A percentile compares a stretch with the other conserved stretches of the same genome.
Evolutionary conservation across 2,113 vertebrate species (phyloP).

Genomic region (Riparia riparia): DNA sequence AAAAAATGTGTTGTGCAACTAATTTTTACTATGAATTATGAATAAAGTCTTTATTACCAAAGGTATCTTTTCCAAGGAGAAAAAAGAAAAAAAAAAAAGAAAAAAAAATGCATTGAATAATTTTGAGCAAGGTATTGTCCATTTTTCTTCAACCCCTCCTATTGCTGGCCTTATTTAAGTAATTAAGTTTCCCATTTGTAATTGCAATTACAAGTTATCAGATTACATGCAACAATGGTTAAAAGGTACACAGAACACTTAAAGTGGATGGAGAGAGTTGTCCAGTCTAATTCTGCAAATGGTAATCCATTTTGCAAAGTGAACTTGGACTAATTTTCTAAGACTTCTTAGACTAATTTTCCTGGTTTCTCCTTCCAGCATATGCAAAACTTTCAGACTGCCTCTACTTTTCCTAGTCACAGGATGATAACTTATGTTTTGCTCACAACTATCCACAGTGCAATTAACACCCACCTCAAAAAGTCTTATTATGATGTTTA

Average conservation of each 20-base stretch:
- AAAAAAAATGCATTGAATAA: not conserved
- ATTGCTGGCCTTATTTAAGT: not conserved
- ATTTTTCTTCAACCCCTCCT: not conserved
- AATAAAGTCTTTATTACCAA: not conserved
- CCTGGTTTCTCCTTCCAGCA: not conserved
- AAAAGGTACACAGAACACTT: not conserved
- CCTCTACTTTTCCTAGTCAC: not conserved
- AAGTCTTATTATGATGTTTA: not conserved
- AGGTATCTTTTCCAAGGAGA: accelerated
- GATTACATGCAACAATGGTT: not conserved
- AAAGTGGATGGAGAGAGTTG: not conserved
- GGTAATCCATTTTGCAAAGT: not conserved
- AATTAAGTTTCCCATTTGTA: not conserved
- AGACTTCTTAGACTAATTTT: not conserved
- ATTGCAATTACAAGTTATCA: not conserved
- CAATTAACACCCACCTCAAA: not conserved
- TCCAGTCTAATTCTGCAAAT: not conserved
- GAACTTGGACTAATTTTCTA: not conserved
- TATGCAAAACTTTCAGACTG: not conserved
- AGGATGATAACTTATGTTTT: not conserved
- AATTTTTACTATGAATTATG: not conserved
- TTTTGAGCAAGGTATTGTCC: not conserved
- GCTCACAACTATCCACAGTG: not conserved
- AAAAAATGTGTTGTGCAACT: not conserved
- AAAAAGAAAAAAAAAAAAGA: not conserved